Percentiles rank a stretch among this genome's conserved stretches.
Evolutionary conservation across 2,797 vertebrate species (phyloP).

Genomic region (Propithecus perrieri): DNA sequence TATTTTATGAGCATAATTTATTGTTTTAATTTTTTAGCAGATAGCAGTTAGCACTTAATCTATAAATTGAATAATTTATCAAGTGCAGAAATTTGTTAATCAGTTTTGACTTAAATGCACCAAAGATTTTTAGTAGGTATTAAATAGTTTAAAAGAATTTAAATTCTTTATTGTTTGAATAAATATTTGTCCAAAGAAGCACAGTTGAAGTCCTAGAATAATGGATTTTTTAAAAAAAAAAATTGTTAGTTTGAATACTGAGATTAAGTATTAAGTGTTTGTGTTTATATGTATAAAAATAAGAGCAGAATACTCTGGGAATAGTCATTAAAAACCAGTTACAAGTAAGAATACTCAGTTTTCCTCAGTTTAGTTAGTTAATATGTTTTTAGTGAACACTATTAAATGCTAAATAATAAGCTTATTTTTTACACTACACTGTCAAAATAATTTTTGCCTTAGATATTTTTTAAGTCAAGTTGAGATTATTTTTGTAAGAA

Average conservation of each 20-base stretch:
- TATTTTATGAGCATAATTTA: conserved; percentile 76
- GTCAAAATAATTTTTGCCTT: conserved; percentile 74
- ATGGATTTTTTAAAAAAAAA: conserved; percentile 61
- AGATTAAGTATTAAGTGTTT: conserved; percentile 78
- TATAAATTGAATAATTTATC: conserved; percentile 81
- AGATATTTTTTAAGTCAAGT: conserved; percentile 61
- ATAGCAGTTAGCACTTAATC: conserved; percentile 76
- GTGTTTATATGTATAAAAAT: conserved; percentile 82
- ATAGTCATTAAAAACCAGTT: conserved; percentile 78
- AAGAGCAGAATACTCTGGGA: conserved; percentile 81
- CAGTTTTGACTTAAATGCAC: conserved; percentile 83
- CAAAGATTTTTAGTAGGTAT: conserved; percentile 87
- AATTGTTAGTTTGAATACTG: conserved; percentile 79
- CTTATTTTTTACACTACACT: conserved; percentile 75
- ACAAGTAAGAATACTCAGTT: conserved; percentile 73
- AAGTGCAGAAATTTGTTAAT: conserved; percentile 76
- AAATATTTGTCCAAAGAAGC: conserved; percentile 88
- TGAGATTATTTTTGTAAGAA: conserved; percentile 73
- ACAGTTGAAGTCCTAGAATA: conserved; percentile 84
- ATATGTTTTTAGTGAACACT: conserved; percentile 82
- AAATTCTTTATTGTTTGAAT: conserved; percentile 82
- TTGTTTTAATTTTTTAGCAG: conserved; percentile 75
- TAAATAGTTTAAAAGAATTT: conserved; percentile 81
- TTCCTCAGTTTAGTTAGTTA: conserved; percentile 75
- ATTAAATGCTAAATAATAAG: conserved; percentile 77